Evolutionary conservation across 2,888 invertebrate genomes (phyloP).

Genomic region (Himalopsyche japonica): DNA sequence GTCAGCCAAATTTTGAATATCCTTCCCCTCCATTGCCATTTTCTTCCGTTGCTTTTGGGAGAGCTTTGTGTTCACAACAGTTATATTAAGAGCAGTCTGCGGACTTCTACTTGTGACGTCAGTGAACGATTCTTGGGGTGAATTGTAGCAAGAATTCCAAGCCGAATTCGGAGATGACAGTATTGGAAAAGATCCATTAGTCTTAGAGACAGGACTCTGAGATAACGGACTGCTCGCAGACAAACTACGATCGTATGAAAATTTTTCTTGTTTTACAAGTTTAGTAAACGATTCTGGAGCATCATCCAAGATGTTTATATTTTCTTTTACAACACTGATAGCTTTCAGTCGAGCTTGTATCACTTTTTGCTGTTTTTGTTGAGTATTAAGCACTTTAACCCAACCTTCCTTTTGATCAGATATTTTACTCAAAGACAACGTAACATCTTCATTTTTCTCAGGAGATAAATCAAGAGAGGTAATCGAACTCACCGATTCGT

Average conservation of each 20-base stretch:
- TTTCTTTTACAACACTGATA: slow-evolving; percentile 51
- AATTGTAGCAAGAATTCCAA: slow-evolving; percentile 44
- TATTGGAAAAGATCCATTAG: slow-evolving; percentile 45
- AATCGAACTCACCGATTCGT: slow-evolving; percentile 54
- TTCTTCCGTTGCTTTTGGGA: slow-evolving; percentile 69
- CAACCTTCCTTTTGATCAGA: slow-evolving; percentile 47
- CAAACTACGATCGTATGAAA: slow-evolving; percentile 47
- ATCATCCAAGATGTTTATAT: slow-evolving; percentile 48
- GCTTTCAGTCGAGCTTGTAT: slow-evolving; percentile 58
- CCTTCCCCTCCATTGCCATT: slow-evolving; percentile 56
- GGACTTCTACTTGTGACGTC: not conserved
- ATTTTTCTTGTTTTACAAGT: slow-evolving; percentile 47
- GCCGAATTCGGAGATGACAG: slow-evolving; percentile 41
- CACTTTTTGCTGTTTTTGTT: slow-evolving; percentile 56
- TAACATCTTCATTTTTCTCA: slow-evolving; percentile 42
- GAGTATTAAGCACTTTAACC: slow-evolving; percentile 54
- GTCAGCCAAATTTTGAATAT: slow-evolving; percentile 45
- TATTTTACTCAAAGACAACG: slow-evolving; percentile 28
- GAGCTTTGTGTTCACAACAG: slow-evolving; percentile 58
- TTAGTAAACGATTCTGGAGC: slow-evolving; percentile 52
- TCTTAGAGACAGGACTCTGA: slow-evolving; percentile 40
- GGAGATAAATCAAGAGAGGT: slow-evolving; percentile 53
- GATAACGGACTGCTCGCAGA: slow-evolving; percentile 34
- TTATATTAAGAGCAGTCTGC: slow-evolving; percentile 51
- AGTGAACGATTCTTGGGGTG: not conserved